Conservation (phyloP, 1,140 invertebrate genomes). For the Asobara japonica region DNA sequence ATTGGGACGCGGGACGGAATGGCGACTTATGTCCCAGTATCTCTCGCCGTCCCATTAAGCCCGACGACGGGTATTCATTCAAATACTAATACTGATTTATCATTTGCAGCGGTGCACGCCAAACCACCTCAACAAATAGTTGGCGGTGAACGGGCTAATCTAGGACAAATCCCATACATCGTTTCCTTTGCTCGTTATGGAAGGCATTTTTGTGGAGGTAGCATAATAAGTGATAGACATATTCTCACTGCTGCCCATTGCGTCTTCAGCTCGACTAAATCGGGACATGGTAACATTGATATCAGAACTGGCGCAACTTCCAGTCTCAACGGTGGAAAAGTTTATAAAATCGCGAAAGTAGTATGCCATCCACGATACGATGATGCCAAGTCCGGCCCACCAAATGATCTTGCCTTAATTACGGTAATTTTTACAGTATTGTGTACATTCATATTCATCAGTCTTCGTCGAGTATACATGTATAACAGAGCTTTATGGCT, state of each 20-base stretch:
- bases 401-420: neutral
- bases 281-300: neutral
- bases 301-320: neutral
- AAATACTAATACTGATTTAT: neutral
- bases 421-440: neutral
- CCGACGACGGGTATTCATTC: too few relatives aligned
- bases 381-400: neutral
- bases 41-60: too few relatives aligned
- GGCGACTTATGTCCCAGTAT: too few relatives aligned
- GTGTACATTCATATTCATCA: too few relatives aligned
- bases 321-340: neutral
- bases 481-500: too few relatives aligned
- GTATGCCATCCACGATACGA: neutral
- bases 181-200: conserved; percentile 3
- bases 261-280: neutral
- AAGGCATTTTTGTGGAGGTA: conserved; percentile 55
- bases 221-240: conserved; percentile 56
- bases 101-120: neutral
- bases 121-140: conserved; percentile 42
- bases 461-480: too few relatives aligned
- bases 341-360: neutral
- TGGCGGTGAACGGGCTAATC: conserved; percentile 14
- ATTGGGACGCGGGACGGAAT: too few relatives aligned
- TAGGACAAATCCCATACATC: conserved; percentile 30
- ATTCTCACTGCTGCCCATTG: conserved; percentile 68